phyloP scores from a whole-genome alignment of 2,113 vertebrate species.

The Cynocephalus volans region DNA sequence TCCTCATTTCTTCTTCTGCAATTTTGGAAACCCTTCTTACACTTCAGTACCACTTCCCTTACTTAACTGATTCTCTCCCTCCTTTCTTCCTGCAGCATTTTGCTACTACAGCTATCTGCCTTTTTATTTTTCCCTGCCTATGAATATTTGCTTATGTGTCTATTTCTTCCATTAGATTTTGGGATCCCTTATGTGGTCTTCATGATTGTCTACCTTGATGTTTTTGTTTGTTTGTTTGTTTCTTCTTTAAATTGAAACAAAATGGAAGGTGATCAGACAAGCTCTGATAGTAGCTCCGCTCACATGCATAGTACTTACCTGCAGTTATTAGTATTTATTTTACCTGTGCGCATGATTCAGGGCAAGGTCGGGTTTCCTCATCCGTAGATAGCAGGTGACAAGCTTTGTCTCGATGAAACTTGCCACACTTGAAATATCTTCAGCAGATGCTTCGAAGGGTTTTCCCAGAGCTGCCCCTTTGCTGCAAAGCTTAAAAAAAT shows the following conservation, averaged over 20 bases:
- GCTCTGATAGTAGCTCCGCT: neutral
- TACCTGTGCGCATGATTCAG: constrained; percentile 90
- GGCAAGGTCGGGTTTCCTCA: constrained; percentile 88
- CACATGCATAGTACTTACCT: constrained; percentile 49
- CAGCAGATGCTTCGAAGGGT: constrained; percentile 83
- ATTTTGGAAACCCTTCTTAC: neutral
- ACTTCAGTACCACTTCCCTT: neutral
- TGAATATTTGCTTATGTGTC: neutral
- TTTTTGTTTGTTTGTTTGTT: neutral
- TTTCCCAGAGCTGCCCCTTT: constrained; percentile 86
- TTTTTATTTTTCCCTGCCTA: constrained; percentile 8
- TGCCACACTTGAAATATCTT: constrained; percentile 87
- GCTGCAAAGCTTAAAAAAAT: constrained; percentile 87
- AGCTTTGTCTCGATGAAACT: constrained; percentile 90
- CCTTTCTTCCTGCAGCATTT: neutral
- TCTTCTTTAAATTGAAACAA: constrained; percentile 49
- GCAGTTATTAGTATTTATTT: constrained; percentile 75
- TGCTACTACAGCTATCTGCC: neutral
- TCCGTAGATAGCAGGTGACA: constrained; percentile 88
- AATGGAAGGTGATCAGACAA: neutral
- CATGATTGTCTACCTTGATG: neutral
- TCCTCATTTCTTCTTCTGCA: neutral
- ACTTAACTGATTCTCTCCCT: neutral
- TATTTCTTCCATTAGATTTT: constrained; percentile 28
- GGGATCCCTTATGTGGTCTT: neutral